These are phyloP conservation scores for Bryconaethiops microstoma DNA, from an alignment of 2,797 vertebrate species.

Conservation along the genomic window DNA sequence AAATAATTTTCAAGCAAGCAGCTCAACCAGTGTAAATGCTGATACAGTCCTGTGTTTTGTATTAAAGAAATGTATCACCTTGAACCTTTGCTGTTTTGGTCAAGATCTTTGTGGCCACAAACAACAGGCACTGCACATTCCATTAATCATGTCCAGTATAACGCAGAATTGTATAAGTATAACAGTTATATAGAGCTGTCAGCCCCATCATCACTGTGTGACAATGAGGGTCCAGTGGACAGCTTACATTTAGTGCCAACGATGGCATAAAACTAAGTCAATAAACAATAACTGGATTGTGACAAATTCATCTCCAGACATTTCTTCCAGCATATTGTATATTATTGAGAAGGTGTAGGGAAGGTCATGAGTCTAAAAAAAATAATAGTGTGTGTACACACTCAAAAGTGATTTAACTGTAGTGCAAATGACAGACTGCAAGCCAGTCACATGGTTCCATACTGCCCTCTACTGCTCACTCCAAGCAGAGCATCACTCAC, in stretches of 20 bases:
- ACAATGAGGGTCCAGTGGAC: neutral
- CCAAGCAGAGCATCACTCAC: neutral
- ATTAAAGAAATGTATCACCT: neutral
- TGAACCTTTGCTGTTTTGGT: neutral
- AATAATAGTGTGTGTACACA: neutral
- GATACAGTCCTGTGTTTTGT: no score
- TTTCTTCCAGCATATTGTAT: neutral
- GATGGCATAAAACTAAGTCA: neutral
- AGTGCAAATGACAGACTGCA: neutral
- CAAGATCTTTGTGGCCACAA: neutral
- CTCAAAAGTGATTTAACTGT: neutral
- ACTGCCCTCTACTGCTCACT: slow-evolving; percentile 44
- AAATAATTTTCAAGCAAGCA: no score
- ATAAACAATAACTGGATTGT: neutral
- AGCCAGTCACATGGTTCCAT: neutral
- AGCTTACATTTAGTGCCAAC: neutral
- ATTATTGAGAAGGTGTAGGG: neutral
- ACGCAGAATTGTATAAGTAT: neutral
- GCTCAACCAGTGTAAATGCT: neutral
- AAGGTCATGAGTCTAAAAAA: neutral
- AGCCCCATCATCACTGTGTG: neutral
- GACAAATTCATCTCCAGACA: neutral
- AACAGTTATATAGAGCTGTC: neutral
- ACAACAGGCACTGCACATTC: neutral
- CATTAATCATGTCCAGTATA: neutral